phyloP scores from a whole-genome alignment of 2,888 invertebrate genomes.

The Oscheius sp. region DNA sequence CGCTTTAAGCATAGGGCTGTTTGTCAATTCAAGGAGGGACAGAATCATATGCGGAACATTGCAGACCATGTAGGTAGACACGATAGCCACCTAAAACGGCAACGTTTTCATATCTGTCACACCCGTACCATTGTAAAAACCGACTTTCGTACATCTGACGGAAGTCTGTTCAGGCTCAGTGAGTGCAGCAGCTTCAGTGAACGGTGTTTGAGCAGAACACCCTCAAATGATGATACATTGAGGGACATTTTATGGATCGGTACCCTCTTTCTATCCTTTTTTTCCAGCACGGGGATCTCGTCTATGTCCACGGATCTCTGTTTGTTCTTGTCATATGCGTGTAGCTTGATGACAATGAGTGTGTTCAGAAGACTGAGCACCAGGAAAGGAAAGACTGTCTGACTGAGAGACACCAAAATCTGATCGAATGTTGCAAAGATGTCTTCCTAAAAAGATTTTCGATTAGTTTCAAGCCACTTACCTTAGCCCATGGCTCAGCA shows the following conservation, averaged over 20 bases:
- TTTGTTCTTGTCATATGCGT: constrained; percentile 39
- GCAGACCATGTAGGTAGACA: constrained; percentile 63
- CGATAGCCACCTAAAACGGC: constrained; percentile 57
- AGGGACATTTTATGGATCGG: background rate
- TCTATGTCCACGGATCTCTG: constrained; percentile 13
- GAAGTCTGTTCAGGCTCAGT: constrained; percentile 42
- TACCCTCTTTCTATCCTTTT: background rate
- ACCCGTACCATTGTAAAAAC: constrained; percentile 59
- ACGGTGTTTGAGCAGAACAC: constrained; percentile 30
- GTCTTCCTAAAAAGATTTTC: constrained; percentile 36
- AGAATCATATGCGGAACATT: constrained; percentile 61
- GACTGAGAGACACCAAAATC: constrained; percentile 54
- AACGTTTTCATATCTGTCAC: background rate
- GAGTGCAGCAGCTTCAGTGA: constrained; percentile 47
- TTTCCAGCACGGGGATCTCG: constrained; percentile 1
- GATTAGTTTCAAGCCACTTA: constrained; percentile 24
- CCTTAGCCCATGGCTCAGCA: constrained; percentile 58
- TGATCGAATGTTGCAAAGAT: constrained; percentile 56
- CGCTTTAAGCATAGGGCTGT: constrained; percentile 48
- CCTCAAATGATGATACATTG: constrained; percentile 2
- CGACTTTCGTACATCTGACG: constrained; percentile 57
- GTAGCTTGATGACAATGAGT: constrained; percentile 56
- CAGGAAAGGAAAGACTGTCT: constrained; percentile 61
- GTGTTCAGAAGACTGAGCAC: constrained; percentile 53
- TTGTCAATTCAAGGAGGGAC: constrained; percentile 53